Evolutionary conservation across 2,888 invertebrate genomes (phyloP).

Genomic region (Celastrina argiolus): DNA sequence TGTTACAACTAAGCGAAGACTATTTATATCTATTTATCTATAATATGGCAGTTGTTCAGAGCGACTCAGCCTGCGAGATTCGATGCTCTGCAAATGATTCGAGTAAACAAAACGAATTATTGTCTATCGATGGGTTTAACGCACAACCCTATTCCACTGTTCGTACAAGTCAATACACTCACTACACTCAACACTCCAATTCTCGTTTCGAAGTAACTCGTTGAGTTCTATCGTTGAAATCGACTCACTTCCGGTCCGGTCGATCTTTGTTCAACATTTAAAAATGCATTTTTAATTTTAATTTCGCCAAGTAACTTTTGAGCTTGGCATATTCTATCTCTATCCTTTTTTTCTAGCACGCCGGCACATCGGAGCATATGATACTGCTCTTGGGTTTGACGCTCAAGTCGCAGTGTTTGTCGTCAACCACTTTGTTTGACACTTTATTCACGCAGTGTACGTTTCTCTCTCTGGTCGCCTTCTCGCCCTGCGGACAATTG

Average conservation of each 20-base stretch:
- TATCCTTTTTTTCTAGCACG: constrained; percentile 47
- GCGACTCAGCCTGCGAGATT: constrained; percentile 60
- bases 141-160: constrained; percentile 32
- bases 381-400: constrained; percentile 83
- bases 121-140: constrained; percentile 68
- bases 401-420: constrained; percentile 82
- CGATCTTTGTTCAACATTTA: not conserved
- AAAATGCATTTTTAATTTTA: not conserved
- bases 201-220: not conserved
- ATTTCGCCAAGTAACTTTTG: not conserved
- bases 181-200: constrained; percentile 4
- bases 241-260: not conserved
- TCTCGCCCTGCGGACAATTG: constrained; percentile 57
- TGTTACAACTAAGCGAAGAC: constrained; percentile 66
- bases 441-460: constrained; percentile 87
- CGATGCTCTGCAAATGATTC: constrained; percentile 54
- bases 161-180: constrained; percentile 26
- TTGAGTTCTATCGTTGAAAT: not conserved
- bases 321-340: not conserved
- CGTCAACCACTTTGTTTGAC: constrained; percentile 84
- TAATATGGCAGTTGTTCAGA: constrained; percentile 72
- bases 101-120: constrained; percentile 57
- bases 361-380: constrained; percentile 77
- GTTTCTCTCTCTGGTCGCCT: constrained; percentile 80
- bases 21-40: constrained; percentile 67